Conservation (phyloP, 2,888 invertebrate genomes). For the Ichneumon xanthorius region DNA sequence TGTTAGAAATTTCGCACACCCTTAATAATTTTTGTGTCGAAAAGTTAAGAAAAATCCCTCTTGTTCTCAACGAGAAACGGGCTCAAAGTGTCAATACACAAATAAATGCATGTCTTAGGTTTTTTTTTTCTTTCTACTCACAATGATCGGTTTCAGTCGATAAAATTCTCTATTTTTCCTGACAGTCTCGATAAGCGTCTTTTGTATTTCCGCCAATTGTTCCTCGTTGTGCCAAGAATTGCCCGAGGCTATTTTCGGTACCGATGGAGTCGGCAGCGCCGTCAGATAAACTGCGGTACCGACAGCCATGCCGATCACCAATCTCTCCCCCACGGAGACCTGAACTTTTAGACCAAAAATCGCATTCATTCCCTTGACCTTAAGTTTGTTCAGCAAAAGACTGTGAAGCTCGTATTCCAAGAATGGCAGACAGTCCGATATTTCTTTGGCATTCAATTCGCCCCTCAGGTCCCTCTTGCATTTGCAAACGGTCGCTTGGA, state of each 20-base stretch:
- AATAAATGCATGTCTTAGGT: too few relatives aligned
- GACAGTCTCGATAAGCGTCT: constrained; percentile 89
- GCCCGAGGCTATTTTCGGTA: constrained; percentile 90
- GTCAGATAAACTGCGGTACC: constrained; percentile 93
- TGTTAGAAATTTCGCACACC: too few relatives aligned
- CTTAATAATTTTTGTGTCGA: too few relatives aligned
- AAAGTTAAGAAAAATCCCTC: too few relatives aligned
- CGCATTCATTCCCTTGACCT: constrained; percentile 98
- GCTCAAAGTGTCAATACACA: too few relatives aligned
- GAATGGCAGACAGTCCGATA: constrained; percentile 97
- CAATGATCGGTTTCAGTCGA: constrained; percentile 85
- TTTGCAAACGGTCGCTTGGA: constrained; percentile 92
- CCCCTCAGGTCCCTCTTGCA: constrained; percentile 92
- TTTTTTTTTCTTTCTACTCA: constrained; percentile 47
- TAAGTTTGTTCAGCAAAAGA: constrained; percentile 94
- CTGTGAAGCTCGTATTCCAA: constrained; percentile 98
- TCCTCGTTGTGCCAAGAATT: constrained; percentile 89
- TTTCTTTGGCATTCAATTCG: constrained; percentile 96
- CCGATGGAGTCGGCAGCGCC: constrained; percentile 91
- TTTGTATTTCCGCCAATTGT: constrained; percentile 89
- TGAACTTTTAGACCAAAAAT: constrained; percentile 93
- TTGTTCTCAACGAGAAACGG: too few relatives aligned
- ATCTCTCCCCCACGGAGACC: constrained; percentile 92
- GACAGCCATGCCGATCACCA: constrained; percentile 95
- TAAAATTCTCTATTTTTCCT: constrained; percentile 90